phyloP scores from a whole-genome alignment of 2,888 invertebrate species.

The Diogma glabrata region DNA sequence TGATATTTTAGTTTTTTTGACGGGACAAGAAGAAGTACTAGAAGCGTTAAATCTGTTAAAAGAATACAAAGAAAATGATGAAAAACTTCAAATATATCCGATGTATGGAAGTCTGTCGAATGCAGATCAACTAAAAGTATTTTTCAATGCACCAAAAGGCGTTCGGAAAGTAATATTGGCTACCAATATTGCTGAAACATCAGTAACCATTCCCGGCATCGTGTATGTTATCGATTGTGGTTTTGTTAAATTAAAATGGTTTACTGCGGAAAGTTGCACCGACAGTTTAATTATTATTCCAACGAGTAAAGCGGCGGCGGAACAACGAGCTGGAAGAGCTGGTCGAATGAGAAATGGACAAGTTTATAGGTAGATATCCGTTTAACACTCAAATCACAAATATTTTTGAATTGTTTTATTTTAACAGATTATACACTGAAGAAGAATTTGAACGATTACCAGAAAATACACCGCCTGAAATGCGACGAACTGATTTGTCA shows the following conservation, averaged over 20 bases:
- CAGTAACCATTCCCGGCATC: conserved; percentile 88
- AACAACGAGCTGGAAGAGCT: conserved; percentile 85
- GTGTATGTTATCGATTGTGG: conserved; percentile 91
- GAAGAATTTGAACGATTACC: conserved; percentile 58
- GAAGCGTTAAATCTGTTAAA: conserved; percentile 54
- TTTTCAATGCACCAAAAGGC: conserved; percentile 56
- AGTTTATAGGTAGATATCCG: no score
- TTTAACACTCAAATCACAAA: no score
- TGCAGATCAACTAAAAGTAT: conserved; percentile 69
- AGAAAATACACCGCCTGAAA: conserved; percentile 74
- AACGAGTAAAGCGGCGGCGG: conserved; percentile 76
- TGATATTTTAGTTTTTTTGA: conserved; percentile 85
- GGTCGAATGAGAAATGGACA: conserved; percentile 77
- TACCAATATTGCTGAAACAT: conserved; percentile 95
- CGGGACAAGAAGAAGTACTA: conserved; percentile 90
- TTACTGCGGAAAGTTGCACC: conserved; percentile 69
- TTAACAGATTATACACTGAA: conserved; percentile 73
- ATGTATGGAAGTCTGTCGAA: conserved; percentile 86
- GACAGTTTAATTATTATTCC: conserved; percentile 75
- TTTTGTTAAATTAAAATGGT: conserved; percentile 89
- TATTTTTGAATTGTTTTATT: no score
- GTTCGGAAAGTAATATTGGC: conserved; percentile 83
- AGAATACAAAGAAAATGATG: conserved; percentile 38
- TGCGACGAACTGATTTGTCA: conserved; percentile 80
- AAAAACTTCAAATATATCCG: conserved; percentile 56